Evolutionary conservation across 2,797 vertebrate species (phyloP), one percentile per base, ranked within the genome.

Genomic region (Oreochromis mossambicus): DNA sequence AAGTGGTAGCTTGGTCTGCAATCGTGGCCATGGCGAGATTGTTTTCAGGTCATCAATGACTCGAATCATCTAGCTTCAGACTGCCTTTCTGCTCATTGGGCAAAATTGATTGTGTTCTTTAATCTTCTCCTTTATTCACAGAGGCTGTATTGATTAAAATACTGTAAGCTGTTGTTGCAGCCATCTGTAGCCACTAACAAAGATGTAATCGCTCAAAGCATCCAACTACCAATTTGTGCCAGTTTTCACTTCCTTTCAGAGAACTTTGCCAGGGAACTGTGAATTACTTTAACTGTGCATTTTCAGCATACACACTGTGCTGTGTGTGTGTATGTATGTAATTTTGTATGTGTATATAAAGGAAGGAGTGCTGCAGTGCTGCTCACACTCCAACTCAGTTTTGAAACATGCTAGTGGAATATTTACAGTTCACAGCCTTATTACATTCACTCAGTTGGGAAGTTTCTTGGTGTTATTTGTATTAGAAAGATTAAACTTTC

Each of bases 131-230:
- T 91, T 94, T 91, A 93, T 94, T 92, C 89, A 92, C 88, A 92
- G 86, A 84, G 86, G 70, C 89, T 50, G 61, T 92, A 94, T 94
- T 87, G 95, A 96, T 95, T 87, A 90, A 83, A 92, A 86, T 93
- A 86, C 86, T 85, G 86, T 86, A 82, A 87, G 91, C 90, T 90
- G 82, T 87, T 82, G 90, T 90, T 78, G 87, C 88, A 46, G 82
- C 87, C 89, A 43, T 94, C 94, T 91, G 89, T 91, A 92, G 90
- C 80, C 81, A 77, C 92, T 89, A 93, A 95, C 95, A 95, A 93
- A 94, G 93, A 91, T 66, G 66, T 93, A 94, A 96, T 95, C 94
- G 87, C 88, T 95, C 92, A 93, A 92, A 93, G 87, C 86, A 54
- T 88, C 90, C 88, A 94, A 93, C 92, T 89, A 89, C 91, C 93